Conservation (phyloP, 2,113 vertebrate genomes). For the Pseudopodoces humilis region DNA sequence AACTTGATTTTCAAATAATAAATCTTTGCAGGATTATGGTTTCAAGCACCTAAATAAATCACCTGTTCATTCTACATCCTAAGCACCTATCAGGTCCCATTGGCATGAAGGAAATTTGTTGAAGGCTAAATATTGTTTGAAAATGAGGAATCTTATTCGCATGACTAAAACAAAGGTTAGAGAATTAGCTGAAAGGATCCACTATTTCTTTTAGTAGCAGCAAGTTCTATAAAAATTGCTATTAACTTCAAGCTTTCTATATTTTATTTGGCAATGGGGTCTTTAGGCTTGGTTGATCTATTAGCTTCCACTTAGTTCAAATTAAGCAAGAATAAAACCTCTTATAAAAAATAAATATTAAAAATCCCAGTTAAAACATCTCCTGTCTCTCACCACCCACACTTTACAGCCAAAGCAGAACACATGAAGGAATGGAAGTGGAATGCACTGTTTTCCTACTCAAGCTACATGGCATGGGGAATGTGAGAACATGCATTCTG, state of each 20-base stretch:
- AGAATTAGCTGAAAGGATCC: background rate
- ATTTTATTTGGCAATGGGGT: background rate
- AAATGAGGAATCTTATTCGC: background rate
- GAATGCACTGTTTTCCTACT: background rate
- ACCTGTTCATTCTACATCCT: background rate
- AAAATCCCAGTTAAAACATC: background rate
- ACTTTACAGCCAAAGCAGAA: background rate
- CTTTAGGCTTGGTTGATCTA: background rate
- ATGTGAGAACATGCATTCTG: background rate
- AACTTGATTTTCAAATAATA: background rate
- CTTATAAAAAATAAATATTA: background rate
- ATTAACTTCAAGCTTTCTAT: background rate
- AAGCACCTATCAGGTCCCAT: background rate
- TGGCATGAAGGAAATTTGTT: background rate
- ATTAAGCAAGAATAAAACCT: background rate
- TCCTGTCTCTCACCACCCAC: background rate
- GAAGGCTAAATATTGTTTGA: background rate
- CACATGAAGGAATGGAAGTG: background rate
- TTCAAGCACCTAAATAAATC: constrained; percentile 5
- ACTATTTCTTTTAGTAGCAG: background rate
- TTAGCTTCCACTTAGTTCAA: background rate
- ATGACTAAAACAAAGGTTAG: background rate
- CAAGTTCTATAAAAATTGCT: background rate
- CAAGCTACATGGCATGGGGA: background rate
- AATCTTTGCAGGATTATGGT: background rate